phyloP scores from a whole-genome alignment of 92 coral and sea anemone genomes.

The Phenganax stokvisi region DNA sequence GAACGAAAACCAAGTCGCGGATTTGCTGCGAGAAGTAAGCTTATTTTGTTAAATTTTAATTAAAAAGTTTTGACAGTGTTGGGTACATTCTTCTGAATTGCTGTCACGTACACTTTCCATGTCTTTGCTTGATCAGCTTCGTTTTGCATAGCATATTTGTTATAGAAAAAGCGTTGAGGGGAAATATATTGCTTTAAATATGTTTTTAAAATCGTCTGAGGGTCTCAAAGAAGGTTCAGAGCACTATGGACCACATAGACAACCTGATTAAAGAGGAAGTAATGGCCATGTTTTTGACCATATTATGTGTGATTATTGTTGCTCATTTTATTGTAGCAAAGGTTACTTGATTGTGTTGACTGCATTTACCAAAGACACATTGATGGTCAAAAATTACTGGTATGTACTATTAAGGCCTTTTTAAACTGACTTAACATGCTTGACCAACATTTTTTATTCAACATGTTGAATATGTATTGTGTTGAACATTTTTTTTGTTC shows the following conservation, averaged over 20 bases:
- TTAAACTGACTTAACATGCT: no score
- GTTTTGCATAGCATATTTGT: not conserved
- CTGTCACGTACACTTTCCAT: not conserved
- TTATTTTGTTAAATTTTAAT: not conserved
- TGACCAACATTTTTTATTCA: no score
- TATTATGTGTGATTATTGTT: not conserved
- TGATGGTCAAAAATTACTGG: slow-evolving; percentile 35
- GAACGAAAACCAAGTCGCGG: slow-evolving; percentile 34
- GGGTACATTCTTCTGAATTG: not conserved
- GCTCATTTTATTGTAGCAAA: slow-evolving; percentile 25
- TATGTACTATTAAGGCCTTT: not conserved
- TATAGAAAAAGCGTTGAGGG: not conserved
- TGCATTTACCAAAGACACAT: slow-evolving; percentile 36
- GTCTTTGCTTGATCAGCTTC: not conserved
- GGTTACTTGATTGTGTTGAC: slow-evolving; percentile 38
- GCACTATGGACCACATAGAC: no score
- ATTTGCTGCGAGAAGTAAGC: slow-evolving; percentile 24
- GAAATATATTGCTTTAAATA: not conserved
- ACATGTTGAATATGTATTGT: no score
- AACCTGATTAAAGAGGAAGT: not conserved
- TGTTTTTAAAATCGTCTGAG: not conserved
- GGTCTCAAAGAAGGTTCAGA: not conserved
- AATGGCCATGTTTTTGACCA: not conserved
- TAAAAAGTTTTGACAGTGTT: not conserved
- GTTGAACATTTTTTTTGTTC: no score